phyloP scores from a whole-genome alignment of 2,888 invertebrate genomes.

The Polydrusus pterygomalis region DNA sequence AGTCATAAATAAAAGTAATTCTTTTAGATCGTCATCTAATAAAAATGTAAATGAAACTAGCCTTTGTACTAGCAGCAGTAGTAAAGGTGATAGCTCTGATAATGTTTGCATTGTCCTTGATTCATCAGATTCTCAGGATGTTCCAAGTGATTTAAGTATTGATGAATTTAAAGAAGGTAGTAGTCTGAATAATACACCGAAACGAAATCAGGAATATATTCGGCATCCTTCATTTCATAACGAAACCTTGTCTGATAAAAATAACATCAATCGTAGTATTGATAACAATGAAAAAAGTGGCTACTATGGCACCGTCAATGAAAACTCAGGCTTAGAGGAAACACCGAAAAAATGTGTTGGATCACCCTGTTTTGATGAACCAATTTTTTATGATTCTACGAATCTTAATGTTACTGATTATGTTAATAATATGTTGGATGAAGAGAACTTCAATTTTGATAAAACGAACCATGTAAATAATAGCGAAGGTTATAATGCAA shows the following conservation, averaged over 20 bases:
- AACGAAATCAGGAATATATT: neutral
- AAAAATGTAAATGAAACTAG: neutral
- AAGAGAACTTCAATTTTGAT: conserved; percentile 47
- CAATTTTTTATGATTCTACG: conserved; percentile 47
- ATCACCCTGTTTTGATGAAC: conserved; percentile 18
- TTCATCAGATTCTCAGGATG: neutral
- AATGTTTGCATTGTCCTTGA: neutral
- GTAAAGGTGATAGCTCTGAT: neutral
- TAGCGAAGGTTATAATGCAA: neutral
- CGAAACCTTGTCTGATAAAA: neutral
- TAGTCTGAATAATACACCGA: neutral
- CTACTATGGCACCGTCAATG: neutral
- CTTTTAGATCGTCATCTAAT: neutral
- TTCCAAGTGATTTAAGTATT: neutral
- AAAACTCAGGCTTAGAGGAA: neutral
- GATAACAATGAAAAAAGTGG: neutral
- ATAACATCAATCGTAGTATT: neutral
- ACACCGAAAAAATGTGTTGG: neutral
- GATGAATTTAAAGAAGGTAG: neutral
- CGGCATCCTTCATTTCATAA: neutral
- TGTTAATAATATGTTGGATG: conserved; percentile 56
- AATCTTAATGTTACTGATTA: conserved; percentile 62
- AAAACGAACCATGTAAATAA: conserved; percentile 3
- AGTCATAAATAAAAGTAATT: neutral
- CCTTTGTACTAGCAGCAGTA: neutral